phyloP scores from a whole-genome alignment of 2,797 vertebrate genomes.

The Ciconia nigra region DNA sequence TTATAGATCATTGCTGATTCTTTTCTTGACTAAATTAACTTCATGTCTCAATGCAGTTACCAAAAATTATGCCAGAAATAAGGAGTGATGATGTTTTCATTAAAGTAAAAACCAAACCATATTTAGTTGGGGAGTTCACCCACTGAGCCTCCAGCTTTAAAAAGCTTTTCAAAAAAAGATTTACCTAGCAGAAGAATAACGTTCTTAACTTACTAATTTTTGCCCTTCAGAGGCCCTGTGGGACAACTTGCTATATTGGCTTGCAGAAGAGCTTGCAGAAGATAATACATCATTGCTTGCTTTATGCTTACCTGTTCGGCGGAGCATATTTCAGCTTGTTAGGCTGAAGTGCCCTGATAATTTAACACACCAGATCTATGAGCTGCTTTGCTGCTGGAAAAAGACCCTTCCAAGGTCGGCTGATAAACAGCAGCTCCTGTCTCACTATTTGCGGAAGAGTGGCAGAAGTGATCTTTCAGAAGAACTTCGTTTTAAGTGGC shows the following conservation, averaged over 20 bases:
- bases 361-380: constrained; percentile 79
- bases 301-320: constrained; percentile 73
- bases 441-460: constrained; percentile 77
- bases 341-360: constrained; percentile 78
- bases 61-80: background rate
- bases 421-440: constrained; percentile 79
- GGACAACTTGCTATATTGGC: constrained; percentile 82
- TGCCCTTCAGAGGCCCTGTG: constrained; percentile 72
- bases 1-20: background rate
- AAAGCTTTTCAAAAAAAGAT: background rate
- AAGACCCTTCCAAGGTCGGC: constrained; percentile 79
- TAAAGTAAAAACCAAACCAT: background rate
- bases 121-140: background rate
- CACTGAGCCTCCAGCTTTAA: background rate
- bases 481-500: constrained; percentile 77
- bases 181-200: background rate
- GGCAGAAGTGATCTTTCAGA: constrained; percentile 82
- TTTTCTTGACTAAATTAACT: background rate
- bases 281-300: constrained; percentile 74
- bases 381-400: constrained; percentile 84
- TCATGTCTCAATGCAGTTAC: background rate
- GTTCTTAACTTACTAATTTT: background rate
- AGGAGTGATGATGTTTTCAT: background rate
- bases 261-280: constrained; percentile 83
- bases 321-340: constrained; percentile 82